Conservation (phyloP, 2,113 vertebrate species). For the Nestor notabilis region DNA sequence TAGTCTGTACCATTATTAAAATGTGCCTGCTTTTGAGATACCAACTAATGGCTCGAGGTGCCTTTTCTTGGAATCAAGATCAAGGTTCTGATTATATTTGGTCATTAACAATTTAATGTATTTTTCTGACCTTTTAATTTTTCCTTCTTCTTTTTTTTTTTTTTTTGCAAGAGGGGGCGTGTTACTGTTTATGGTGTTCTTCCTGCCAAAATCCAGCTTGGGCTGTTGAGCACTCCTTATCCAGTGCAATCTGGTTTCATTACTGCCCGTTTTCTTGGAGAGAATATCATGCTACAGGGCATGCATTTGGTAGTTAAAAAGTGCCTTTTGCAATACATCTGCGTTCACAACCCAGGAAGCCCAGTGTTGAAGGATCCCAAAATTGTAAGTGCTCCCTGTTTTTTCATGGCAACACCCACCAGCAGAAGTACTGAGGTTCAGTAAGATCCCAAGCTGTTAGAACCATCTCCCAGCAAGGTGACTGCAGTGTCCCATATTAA, state of each 20-base stretch:
- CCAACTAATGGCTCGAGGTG: neutral
- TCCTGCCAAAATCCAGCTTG: constrained; percentile 22
- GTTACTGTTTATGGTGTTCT: neutral
- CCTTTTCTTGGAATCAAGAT: neutral
- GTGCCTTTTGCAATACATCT: neutral
- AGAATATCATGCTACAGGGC: neutral
- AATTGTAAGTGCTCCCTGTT: neutral
- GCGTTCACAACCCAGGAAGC: neutral
- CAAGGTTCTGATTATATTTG: neutral
- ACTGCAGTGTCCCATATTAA: neutral
- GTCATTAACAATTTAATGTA: neutral
- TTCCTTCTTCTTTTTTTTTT: neutral
- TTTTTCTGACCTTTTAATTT: neutral
- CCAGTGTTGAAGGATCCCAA: neutral
- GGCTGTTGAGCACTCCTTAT: neutral
- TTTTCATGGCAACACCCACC: neutral
- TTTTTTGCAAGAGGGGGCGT: neutral
- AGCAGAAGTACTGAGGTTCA: neutral
- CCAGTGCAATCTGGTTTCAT: neutral
- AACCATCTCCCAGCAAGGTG: neutral
- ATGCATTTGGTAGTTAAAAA: neutral
- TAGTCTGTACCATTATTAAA: neutral
- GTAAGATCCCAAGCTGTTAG: neutral
- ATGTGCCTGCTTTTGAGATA: neutral
- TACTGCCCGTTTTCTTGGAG: neutral